Evolutionary conservation across 2,797 vertebrate species (phyloP), one percentile per base, ranked within the genome.

Genomic region (Pterois miles): DNA sequence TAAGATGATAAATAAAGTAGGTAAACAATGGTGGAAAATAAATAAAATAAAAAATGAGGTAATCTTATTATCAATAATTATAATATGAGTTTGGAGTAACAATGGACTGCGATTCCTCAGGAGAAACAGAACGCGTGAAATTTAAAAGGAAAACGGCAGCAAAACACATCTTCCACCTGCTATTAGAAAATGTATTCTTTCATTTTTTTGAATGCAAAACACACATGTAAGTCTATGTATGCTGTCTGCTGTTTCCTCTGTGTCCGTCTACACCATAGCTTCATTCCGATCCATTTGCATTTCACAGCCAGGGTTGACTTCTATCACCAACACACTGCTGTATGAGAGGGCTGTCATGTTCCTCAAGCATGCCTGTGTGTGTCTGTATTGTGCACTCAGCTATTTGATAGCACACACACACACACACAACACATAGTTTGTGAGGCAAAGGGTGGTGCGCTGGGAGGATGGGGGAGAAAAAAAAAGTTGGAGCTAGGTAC

Each of bases 331-430:
- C 80, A 81, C 73, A 82, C 68, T 65, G 69, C 85, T 76, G 78
- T 83, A 83, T 76, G 75, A 85, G 79, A 86, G 71, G 60, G 76
- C 85, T 93, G 92, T 91, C 91, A 92, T 91, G 89, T 91, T 88
- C 43, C 76, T 90, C 78, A 72, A 81, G 65, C 78, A 72, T 66
- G 74, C 38, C 6, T 48, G 74, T 74, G 43, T 63, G 76, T 77
- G 40, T 78, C 75, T 72, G 31, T 56, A 31, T 50, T 65, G 64
- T 79, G 66, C 46, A 46, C n/a, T 71, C 78, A 65, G 67, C 36
- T 75, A 69, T 74, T 73, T 87, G 80, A 90, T 81, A 73, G 65
- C 62, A 62, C 64, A 66, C 33, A 71, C 69, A 66, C 33, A 71
- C 69, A 69, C 53, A 57, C 64, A 73, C 71, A 73, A 46, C 60